Base-by-base conservation (phyloP, 2,113 vertebrate species). In the Cygnus buccinator region DNA sequence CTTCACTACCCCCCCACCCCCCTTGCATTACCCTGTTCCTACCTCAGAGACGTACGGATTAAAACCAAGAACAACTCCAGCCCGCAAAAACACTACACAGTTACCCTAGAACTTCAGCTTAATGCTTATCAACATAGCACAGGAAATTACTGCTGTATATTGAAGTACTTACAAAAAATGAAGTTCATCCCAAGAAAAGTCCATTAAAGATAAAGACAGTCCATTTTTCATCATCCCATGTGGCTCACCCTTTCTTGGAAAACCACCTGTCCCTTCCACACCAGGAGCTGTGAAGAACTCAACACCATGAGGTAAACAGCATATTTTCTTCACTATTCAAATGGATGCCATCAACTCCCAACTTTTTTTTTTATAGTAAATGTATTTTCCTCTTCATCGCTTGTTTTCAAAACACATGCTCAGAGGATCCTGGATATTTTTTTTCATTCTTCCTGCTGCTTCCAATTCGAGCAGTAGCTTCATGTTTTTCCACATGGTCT, bases 141-240 rank as follows among this genome's bases (percentile, higher is more conserved):
- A 41, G 83, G 80, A 62, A 93, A 65, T 41, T 37, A 89, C 89
- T 70, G 55, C 68, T 61, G 44, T 85, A 48, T 93, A 76, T n/a
- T 44, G 65, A 87, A 76, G 37, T 82, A 89, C 70, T 96, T 95
- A 90, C 66, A 95, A 84, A 92, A 92, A 92, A 75, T 29, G 59
- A 90, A 80, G 54, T 84, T 89, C 29, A 65, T 82, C 80, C 67
- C 71, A 86, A 88, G 55, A 79, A 23, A 94, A 85, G 65, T 84
- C 73, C 81, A 59, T 91, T 90, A 65, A 85, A 96, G 80, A 55
- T 48, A 85, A 77, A 84, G 31, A n/a, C 26, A 39, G 39, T 79
- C 70, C 23, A 44, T 43, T 90, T 90, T 63, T 77, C 35, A 46
- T 74, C 58, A 74, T 0, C 0, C 35, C 54, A 41, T 37, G 35